Conservation (phyloP, 2,888 invertebrate genomes). For the Craniophora ligustri region DNA sequence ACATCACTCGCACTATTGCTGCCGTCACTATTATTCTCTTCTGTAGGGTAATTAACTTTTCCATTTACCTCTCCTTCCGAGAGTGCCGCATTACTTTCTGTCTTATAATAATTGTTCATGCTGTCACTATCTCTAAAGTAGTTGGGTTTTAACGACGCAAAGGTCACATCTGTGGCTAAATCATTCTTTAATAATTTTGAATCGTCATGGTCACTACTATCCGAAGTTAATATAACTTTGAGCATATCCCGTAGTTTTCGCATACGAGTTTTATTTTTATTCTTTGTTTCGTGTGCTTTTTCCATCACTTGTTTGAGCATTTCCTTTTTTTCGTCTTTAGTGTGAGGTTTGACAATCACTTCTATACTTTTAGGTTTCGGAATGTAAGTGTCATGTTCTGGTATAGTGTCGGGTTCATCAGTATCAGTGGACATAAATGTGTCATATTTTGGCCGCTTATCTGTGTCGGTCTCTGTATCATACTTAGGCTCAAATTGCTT, state of each 20-base stretch:
- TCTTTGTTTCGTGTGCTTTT: constrained; percentile 59
- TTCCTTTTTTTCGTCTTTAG: constrained; percentile 67
- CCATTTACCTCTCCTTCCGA: constrained; percentile 45
- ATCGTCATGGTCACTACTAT: constrained; percentile 67
- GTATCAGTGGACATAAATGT: constrained; percentile 44
- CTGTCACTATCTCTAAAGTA: constrained; percentile 67
- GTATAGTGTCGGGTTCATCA: constrained; percentile 45
- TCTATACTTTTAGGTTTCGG: constrained; percentile 38
- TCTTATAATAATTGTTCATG: constrained; percentile 66
- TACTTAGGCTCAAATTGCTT: constrained; percentile 31
- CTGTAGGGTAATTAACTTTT: constrained; percentile 54
- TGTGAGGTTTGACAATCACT: constrained; percentile 47
- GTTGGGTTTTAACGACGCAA: constrained; percentile 63
- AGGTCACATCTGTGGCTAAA: constrained; percentile 62
- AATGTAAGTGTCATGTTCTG: constrained; percentile 45
- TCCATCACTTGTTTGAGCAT: constrained; percentile 70
- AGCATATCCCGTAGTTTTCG: constrained; percentile 65
- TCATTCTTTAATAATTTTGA: constrained; percentile 52
- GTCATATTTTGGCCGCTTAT: constrained; percentile 31
- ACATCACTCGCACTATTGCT: constrained; percentile 42
- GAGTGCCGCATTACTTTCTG: constrained; percentile 48
- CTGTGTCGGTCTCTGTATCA: constrained; percentile 36
- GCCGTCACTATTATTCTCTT: constrained; percentile 52
- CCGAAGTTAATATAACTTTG: constrained; percentile 69
- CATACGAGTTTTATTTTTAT: constrained; percentile 62